phyloP scores from a whole-genome alignment of 2,888 invertebrate species.

The Drosophila atroscutellata region DNA sequence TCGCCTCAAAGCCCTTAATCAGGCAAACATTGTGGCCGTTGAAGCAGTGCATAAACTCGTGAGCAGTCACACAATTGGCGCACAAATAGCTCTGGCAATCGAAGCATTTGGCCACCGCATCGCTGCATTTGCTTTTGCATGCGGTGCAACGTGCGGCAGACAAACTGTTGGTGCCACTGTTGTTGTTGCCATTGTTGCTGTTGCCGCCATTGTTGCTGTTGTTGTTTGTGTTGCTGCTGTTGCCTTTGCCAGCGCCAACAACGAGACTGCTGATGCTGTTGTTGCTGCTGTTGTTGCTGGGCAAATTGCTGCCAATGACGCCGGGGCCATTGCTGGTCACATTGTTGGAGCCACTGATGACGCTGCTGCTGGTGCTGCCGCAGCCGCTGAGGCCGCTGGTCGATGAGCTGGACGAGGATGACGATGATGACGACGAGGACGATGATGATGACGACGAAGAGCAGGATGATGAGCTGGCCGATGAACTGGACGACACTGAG shows the following conservation, averaged over 20 bases:
- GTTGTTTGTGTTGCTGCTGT: constrained; percentile 41
- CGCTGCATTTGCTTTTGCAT: constrained; percentile 97
- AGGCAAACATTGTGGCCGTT: constrained; percentile 95
- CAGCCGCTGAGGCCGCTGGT: constrained; percentile 87
- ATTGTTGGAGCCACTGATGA: constrained; percentile 47
- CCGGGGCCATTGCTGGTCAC: constrained; percentile 85
- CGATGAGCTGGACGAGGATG: constrained; percentile 75
- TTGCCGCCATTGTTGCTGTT: constrained; percentile 22
- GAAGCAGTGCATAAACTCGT: constrained; percentile 99
- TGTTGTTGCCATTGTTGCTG: constrained; percentile 17
- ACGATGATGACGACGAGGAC: constrained; percentile 79
- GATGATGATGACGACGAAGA: constrained; percentile 79
- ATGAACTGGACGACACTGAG: constrained; percentile 82
- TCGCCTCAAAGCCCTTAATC: constrained; percentile 81
- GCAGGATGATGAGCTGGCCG: constrained; percentile 81
- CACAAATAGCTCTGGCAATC: constrained; percentile 98
- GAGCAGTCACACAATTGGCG: constrained; percentile 98
- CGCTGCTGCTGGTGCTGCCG: constrained; percentile 86
- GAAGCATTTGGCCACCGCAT: constrained; percentile 97
- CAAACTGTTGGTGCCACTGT: constrained; percentile 46
- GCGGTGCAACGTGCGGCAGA: constrained; percentile 92
- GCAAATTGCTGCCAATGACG: constrained; percentile 85
- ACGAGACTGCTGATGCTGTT: constrained; percentile 63
- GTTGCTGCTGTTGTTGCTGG: constrained; percentile 36
- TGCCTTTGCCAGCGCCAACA: constrained; percentile 68